A percentile compares a stretch with the other conserved stretches of the same genome.
Conservation (phyloP, 2,888 invertebrate species). For the Pterostichus niger region DNA sequence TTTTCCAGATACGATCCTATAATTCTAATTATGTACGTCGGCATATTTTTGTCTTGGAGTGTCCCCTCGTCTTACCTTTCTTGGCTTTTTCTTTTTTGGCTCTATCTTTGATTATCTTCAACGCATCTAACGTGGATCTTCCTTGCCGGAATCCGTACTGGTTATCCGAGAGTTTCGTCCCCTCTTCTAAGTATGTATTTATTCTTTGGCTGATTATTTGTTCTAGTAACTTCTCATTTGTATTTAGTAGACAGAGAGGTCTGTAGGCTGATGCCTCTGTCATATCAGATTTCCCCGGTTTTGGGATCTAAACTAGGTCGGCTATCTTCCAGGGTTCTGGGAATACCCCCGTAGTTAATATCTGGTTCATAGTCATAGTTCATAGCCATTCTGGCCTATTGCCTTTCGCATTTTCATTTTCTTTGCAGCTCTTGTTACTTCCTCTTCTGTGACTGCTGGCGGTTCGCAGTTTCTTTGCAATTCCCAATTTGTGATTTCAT, state of each 20-base stretch:
- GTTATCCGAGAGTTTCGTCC: too few species aligned
- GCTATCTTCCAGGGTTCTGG: conserved; percentile 35
- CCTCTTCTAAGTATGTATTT: too few species aligned
- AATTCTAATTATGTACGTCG: too few species aligned
- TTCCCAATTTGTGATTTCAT: background rate
- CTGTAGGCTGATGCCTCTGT: conserved; percentile 9
- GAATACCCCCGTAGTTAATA: background rate
- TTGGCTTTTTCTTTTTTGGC: background rate
- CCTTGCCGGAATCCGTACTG: conserved; percentile 61
- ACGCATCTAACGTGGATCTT: conserved; percentile 47
- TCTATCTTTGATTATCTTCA: conserved; percentile 2
- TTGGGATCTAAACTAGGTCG: conserved; percentile 22
- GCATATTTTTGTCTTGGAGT: too few species aligned
- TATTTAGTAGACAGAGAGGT: conserved; percentile 47
- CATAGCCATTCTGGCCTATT: background rate
- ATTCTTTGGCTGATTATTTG: background rate
- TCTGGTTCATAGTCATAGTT: background rate
- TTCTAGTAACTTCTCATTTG: conserved; percentile 10
- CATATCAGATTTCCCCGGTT: conserved; percentile 11
- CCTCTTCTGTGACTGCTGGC: background rate
- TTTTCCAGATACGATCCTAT: too few species aligned
- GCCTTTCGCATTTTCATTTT: too few species aligned
- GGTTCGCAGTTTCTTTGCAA: background rate
- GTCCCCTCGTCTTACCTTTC: background rate
- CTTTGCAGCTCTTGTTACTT: too few species aligned